Evolutionary conservation across 2,113 vertebrate species (phyloP).

Genomic region (Cyanistes caeruleus): DNA sequence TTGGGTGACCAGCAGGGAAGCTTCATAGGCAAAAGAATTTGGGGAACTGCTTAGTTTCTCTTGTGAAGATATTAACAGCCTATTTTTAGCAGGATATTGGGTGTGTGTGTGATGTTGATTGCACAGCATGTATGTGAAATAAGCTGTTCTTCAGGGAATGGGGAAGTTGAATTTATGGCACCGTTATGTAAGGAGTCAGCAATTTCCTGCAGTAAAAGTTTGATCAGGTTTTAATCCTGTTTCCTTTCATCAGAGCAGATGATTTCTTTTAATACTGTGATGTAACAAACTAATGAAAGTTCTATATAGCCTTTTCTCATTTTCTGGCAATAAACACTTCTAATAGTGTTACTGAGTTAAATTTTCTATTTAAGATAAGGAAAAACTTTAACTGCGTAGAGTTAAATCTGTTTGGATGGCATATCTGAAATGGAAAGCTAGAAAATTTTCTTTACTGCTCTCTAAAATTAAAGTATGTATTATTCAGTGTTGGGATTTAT

Average conservation of each 20-base stretch:
- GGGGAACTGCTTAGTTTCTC: not conserved
- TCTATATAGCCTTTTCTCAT: not conserved
- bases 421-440: not conserved
- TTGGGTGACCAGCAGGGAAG: not conserved
- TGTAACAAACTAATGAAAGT: not conserved
- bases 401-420: not conserved
- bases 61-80: not conserved
- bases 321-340: not conserved
- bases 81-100: not conserved
- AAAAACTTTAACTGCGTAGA: not conserved
- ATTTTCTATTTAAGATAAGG: not conserved
- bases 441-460: not conserved
- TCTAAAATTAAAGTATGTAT: not conserved
- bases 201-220: not conserved
- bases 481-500: slow-evolving; percentile 7
- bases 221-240: not conserved
- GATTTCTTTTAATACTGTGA: not conserved
- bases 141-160: not conserved
- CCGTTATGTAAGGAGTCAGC: not conserved
- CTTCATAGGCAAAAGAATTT: not conserved
- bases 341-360: not conserved
- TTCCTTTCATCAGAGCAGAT: not conserved
- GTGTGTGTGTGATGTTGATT: not conserved
- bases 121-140: not conserved
- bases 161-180: not conserved